A percentile compares a stretch with the other conserved stretches of the same genome.
Conservation (phyloP, 2,888 invertebrate genomes). For the Frankliniella fusca region DNA sequence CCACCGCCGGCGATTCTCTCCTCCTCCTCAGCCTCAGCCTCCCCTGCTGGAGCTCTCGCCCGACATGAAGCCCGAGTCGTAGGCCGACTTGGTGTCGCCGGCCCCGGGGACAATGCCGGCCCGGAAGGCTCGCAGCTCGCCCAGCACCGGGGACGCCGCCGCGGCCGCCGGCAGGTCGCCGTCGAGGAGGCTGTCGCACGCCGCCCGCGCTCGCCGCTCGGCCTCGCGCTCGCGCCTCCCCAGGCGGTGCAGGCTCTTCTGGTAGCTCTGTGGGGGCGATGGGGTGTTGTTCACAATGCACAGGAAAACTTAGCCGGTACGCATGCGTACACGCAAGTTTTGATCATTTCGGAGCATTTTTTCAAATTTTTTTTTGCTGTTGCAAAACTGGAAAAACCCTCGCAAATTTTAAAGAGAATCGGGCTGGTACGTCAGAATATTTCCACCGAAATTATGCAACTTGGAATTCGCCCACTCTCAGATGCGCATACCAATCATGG, state of each 20-base stretch:
- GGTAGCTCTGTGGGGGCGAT: background rate
- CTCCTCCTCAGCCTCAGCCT: background rate
- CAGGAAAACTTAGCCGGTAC: background rate
- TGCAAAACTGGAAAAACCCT: no score
- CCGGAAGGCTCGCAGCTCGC: background rate
- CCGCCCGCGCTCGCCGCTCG: background rate
- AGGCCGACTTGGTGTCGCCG: background rate
- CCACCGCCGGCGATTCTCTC: background rate
- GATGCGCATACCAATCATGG: no score
- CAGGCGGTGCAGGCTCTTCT: background rate
- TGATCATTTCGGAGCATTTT: no score
- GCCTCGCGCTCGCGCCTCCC: background rate
- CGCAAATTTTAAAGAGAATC: no score
- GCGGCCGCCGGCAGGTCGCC: background rate
- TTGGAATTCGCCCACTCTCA: no score
- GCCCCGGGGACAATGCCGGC: background rate
- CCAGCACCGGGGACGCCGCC: background rate
- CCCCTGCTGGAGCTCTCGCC: conserved; percentile 4
- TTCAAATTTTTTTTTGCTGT: no score
- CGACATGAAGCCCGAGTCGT: background rate
- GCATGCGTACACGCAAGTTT: background rate
- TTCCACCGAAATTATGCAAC: no score
- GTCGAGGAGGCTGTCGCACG: background rate
- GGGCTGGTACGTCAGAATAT: no score
- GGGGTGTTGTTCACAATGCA: background rate